Evolutionary conservation across 2,797 vertebrate species (phyloP), one percentile per base, ranked within the genome.

Genomic region (Podarcis siculus): DNA sequence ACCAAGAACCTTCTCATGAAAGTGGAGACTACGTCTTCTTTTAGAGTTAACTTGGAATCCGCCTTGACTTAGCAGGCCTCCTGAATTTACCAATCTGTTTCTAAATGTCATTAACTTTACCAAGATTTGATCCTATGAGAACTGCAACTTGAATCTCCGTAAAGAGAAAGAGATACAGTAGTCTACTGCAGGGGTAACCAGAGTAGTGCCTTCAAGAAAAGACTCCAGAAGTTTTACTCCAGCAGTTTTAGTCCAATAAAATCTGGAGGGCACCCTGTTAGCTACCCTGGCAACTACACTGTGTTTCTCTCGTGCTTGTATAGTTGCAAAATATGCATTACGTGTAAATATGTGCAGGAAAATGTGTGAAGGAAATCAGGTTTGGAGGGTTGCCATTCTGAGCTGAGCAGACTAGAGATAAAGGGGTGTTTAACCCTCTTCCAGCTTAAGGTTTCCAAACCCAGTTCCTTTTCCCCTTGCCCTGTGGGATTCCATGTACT

Each of bases 31-130:
- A 23, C 19, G 4, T 49, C 71, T 61, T 12, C 49, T 37, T 75
- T 35, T 75, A 83, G n/a, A 21, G n/a, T 73, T 73, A 55, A 58
- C 8, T 85, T 90, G 83, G 69, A 58, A 32, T 88, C 58, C 90
- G 72, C 55, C 92, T 91, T 93, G 77, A 73, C 87, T 93, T 66
- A 83, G 58, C 10, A 72, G 23, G 55, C n/a, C 23, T 55, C 45
- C 67, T 72, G 42, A 55, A 72, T 49, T 10, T n/a, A 23, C 42
- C 19, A 3, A 27, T 10, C 25, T 75, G 13, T 21, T 35, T 83
- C 42, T 83, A 69, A 30, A 30, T 67, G 27, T 6, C 3, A 45
- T 83, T 83, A 15, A 72, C 45, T 37, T 72, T 73, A 84, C 21
- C 73, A 23, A 12, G 32, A 84, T 23, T 73, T 21, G 37, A 58